phyloP scores from a whole-genome alignment of 2,888 invertebrate genomes.

The Pterostichus madidus region DNA sequence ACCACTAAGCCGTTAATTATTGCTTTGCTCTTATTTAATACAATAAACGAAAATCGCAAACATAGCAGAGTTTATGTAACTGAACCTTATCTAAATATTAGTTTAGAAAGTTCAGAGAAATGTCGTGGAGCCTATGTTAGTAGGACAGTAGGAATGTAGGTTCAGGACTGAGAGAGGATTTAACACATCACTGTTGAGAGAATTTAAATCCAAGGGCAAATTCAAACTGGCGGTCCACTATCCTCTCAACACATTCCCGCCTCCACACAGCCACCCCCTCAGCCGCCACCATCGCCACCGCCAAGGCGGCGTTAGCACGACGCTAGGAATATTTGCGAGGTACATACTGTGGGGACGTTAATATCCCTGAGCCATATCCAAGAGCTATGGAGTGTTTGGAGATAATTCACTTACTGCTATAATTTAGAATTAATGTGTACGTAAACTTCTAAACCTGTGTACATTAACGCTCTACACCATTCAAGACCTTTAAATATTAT shows the following conservation, averaged over 20 bases:
- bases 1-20: no score
- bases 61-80: neutral
- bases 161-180: slow-evolving; percentile 29
- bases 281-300: neutral
- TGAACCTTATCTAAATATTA: slow-evolving; percentile 35
- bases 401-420: slow-evolving; percentile 65
- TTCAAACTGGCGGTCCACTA: slow-evolving; percentile 36
- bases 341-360: slow-evolving; percentile 53
- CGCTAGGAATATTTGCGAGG: slow-evolving; percentile 49
- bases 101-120: slow-evolving; percentile 36
- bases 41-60: no score
- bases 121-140: neutral
- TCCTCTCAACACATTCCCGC: slow-evolving; percentile 20
- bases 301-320: slow-evolving; percentile 5
- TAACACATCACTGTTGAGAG: slow-evolving; percentile 31
- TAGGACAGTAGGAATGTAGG: slow-evolving; percentile 41
- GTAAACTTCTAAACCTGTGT: slow-evolving; percentile 60
- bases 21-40: no score
- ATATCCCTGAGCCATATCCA: slow-evolving; percentile 58
- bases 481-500: slow-evolving; percentile 37
- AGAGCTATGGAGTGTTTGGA: slow-evolving; percentile 63
- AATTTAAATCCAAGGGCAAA: slow-evolving; percentile 39
- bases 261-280: neutral
- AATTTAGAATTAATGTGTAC: slow-evolving; percentile 65
- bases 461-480: slow-evolving; percentile 49